phyloP scores from a whole-genome alignment of 2,113 vertebrate genomes.

The Xiphophorus hellerii region DNA sequence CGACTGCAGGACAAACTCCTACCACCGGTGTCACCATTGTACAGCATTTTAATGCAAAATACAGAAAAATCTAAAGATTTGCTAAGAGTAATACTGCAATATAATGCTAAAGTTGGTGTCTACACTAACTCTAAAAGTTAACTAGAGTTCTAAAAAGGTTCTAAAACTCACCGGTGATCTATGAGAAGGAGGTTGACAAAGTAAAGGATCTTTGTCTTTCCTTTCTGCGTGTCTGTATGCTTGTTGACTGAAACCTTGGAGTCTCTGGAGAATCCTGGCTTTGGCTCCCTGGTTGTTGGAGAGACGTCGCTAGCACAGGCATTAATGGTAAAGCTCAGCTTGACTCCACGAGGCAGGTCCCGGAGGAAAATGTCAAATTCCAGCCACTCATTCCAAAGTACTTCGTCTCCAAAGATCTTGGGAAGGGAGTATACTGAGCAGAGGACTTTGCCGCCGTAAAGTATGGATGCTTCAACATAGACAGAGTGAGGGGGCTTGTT shows the following conservation, averaged over 20 bases:
- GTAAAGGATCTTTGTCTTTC: conserved; percentile 75
- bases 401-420: conserved; percentile 76
- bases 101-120: too few species aligned
- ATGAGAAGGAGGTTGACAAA: conserved; percentile 83
- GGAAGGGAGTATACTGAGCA: conserved; percentile 69
- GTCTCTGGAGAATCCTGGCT: conserved; percentile 27
- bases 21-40: too few species aligned
- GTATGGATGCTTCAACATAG: conserved; percentile 75
- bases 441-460: conserved; percentile 77
- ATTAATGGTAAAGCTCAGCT: conserved; percentile 78
- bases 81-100: too few species aligned
- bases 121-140: neutral
- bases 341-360: conserved; percentile 79
- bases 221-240: conserved; percentile 57
- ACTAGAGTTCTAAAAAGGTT: neutral
- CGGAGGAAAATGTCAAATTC: conserved; percentile 79
- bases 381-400: conserved; percentile 83
- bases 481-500: conserved; percentile 66
- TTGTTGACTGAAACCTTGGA: conserved; percentile 43
- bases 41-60: too few species aligned
- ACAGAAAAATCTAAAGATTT: too few species aligned
- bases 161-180: conserved; percentile 76
- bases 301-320: conserved; percentile 40
- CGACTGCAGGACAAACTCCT: too few species aligned
- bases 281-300: conserved; percentile 41